phyloP scores from a whole-genome alignment of 2,113 vertebrate genomes.

The Xiphophorus couchianus region DNA sequence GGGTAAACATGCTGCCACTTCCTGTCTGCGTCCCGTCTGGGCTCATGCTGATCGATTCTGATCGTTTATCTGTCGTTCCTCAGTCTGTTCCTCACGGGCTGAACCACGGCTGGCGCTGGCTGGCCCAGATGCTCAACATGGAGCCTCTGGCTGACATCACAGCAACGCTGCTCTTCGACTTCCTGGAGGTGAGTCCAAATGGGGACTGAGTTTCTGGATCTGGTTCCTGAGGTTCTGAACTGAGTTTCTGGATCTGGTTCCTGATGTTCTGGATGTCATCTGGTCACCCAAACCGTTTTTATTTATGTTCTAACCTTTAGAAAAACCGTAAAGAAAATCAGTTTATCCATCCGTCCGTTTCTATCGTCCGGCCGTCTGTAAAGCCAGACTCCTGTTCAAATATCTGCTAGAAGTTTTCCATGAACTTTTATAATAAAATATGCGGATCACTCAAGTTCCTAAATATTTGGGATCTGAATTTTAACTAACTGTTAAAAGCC shows the following conservation, averaged over 20 bases:
- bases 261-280: too few species aligned
- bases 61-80: background rate
- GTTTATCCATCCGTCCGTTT: too few species aligned
- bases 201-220: background rate
- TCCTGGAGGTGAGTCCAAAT: conserved; percentile 85
- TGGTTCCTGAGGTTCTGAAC: background rate
- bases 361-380: too few species aligned
- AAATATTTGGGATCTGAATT: too few species aligned
- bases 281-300: too few species aligned
- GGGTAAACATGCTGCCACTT: conserved; percentile 66
- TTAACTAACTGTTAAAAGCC: background rate
- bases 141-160: conserved; percentile 93
- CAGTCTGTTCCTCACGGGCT: conserved; percentile 89
- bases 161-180: conserved; percentile 91
- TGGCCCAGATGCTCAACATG: conserved; percentile 94
- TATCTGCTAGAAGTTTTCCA: background rate
- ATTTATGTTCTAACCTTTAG: too few species aligned
- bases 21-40: too few species aligned
- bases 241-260: background rate
- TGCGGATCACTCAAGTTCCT: too few species aligned
- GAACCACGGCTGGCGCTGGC: conserved; percentile 92
- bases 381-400: background rate
- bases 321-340: too few species aligned
- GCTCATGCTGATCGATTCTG: background rate
- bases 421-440: background rate